Evolutionary conservation across 1,140 invertebrate genomes (phyloP), one percentile per base, ranked within the genome.

Genomic region (Zaprionus vittiger): DNA sequence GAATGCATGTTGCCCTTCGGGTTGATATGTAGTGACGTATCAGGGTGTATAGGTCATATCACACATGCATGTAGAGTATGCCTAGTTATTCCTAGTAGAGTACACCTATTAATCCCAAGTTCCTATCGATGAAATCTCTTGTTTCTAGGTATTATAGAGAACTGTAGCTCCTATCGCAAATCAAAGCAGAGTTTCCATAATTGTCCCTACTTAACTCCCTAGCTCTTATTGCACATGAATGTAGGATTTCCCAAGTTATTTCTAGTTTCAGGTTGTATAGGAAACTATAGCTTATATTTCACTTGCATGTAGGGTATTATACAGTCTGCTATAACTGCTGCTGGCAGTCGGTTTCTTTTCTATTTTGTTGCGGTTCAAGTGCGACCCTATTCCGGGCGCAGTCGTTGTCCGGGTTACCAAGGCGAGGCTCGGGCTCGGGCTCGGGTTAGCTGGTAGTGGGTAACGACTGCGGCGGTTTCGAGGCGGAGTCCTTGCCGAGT

Each of bases 361-460:
- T 28, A 26, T 67, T 47, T 22, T 22, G 66, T 56, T 70, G 69
- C 69, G 61, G 55, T 73, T 66, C 34, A 72, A 77, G 69, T 73
- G 57, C 49, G 61, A 59, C 68, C 68, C 34, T 24, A 41, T 57
- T 56, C n/a, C 24, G 59, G 47, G 12, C 17, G 37, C 24, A 28
- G n/a, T 28, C 49, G 59, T 64, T 64, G 66, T 62, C 52, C 41
- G 49, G 57, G 73, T 64, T 44, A 54, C 71, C 63, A 60, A 22
- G 14, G 56, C 17, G 24, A 37, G 59, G n/a, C 57, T 11, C 22
- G 34, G 41, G 38, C 31, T 6, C 24, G 41, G 44, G 49, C 49
- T 52, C 28, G 31, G 56, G 56, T 17, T 22, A 59, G 12, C 28
- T 22, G 34, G 31, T 14, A 41, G 38, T 41, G 38, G 15, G 14